Conservation (phyloP, 2,888 invertebrate species). For the Gymnocheta viridis region DNA sequence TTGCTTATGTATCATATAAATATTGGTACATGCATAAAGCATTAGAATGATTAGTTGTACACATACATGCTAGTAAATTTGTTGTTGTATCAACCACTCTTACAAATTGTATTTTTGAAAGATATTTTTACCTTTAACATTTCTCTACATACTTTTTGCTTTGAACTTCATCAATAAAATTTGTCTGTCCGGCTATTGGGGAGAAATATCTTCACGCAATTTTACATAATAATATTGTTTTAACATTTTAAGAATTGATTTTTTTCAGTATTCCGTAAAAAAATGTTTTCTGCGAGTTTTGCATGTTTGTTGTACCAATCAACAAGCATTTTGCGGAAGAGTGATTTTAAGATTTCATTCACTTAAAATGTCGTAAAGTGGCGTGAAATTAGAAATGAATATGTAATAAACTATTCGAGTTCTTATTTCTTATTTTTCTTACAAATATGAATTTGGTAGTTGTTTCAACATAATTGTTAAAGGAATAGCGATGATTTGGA, state of each 20-base stretch:
- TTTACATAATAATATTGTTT: constrained; percentile 48
- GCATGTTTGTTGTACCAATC: background rate
- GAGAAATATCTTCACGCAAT: constrained; percentile 32
- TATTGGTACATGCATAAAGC: constrained; percentile 13
- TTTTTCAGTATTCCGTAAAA: background rate
- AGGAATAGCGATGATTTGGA: no score
- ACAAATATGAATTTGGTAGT: no score
- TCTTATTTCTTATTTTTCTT: no score
- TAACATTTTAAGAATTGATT: constrained; percentile 6
- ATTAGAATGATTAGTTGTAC: constrained; percentile 57
- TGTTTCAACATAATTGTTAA: no score
- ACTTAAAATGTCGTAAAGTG: background rate
- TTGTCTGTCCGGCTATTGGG: background rate
- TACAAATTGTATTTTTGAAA: constrained; percentile 30
- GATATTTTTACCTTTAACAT: constrained; percentile 9
- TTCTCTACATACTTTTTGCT: background rate
- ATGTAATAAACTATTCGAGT: no score
- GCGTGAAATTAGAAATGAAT: no score
- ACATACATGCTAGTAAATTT: background rate
- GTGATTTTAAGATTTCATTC: background rate
- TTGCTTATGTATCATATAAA: background rate
- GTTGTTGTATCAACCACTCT: constrained; percentile 27
- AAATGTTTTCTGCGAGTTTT: background rate
- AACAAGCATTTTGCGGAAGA: no score
- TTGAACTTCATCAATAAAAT: constrained; percentile 30